phyloP scores from a whole-genome alignment of 2,797 vertebrate species.

The Neopelma chrysocephalum region DNA sequence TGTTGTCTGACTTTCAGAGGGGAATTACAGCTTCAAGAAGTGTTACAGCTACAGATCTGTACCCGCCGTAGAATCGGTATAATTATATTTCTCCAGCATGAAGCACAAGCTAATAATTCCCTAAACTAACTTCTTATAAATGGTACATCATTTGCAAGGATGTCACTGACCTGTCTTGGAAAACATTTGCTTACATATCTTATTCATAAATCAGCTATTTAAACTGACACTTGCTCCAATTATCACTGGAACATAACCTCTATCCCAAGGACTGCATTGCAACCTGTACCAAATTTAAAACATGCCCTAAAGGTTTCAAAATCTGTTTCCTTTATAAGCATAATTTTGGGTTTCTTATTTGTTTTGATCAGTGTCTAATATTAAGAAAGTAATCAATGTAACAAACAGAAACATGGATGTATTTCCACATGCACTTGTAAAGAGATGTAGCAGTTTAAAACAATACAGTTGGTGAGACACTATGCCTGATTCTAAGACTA shows the following conservation, averaged over 20 bases:
- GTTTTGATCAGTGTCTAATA: background rate
- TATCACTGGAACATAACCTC: background rate
- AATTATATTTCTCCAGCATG: background rate
- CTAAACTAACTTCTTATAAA: background rate
- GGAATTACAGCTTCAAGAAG: background rate
- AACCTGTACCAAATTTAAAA: background rate
- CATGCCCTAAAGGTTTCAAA: background rate
- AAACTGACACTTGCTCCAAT: background rate
- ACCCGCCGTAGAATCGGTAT: fast-evolving
- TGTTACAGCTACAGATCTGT: background rate
- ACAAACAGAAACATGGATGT: background rate
- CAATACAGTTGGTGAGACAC: background rate
- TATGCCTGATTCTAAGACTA: background rate
- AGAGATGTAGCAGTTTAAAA: background rate
- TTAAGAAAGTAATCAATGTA: background rate
- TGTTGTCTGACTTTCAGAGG: background rate
- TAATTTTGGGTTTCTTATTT: background rate
- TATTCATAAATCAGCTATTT: background rate
- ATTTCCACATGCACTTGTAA: background rate
- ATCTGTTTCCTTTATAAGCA: background rate
- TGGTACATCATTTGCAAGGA: background rate
- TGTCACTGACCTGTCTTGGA: background rate
- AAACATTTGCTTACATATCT: background rate
- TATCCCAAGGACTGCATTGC: background rate
- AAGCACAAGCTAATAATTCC: background rate